Evolutionary conservation across 2,888 invertebrate species (phyloP).

Genomic region (Linyphia triangularis): DNA sequence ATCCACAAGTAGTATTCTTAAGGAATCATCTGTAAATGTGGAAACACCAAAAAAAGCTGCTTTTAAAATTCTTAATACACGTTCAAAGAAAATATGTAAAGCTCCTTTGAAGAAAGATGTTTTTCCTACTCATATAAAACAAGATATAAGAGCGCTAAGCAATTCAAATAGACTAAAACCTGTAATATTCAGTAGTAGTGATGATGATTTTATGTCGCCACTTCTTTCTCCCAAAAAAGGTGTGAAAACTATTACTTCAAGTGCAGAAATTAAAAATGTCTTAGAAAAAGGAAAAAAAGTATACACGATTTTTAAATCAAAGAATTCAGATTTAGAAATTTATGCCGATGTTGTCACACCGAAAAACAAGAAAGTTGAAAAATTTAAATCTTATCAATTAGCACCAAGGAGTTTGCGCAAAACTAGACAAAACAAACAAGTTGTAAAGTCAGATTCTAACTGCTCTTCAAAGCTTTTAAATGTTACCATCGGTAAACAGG

Average conservation of each 20-base stretch:
- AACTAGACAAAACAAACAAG: background rate
- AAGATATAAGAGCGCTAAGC: conserved; percentile 19
- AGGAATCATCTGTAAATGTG: background rate
- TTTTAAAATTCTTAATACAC: conserved; percentile 15
- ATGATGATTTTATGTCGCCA: conserved; percentile 7
- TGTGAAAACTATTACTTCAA: background rate
- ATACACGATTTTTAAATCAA: conserved; percentile 31
- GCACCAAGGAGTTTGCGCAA: background rate
- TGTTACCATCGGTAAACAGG: background rate
- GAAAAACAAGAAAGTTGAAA: background rate
- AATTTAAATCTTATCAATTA: background rate
- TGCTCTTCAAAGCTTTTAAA: background rate
- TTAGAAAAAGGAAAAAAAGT: background rate
- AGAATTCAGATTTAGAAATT: conserved; percentile 17
- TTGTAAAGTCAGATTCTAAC: background rate
- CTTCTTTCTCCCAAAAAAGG: background rate
- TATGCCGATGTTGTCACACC: conserved; percentile 21
- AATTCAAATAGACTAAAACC: background rate
- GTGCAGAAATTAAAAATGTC: background rate
- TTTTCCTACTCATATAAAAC: conserved; percentile 33
- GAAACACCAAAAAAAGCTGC: conserved; percentile 21
- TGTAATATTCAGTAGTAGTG: conserved; percentile 44
- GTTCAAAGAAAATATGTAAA: background rate
- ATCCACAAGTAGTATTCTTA: background rate
- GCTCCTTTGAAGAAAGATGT: conserved; percentile 65